Evolutionary conservation across 2,797 vertebrate species (phyloP), one percentile per base, ranked within the genome.

Genomic region (Pseudopleuronectes americanus): DNA sequence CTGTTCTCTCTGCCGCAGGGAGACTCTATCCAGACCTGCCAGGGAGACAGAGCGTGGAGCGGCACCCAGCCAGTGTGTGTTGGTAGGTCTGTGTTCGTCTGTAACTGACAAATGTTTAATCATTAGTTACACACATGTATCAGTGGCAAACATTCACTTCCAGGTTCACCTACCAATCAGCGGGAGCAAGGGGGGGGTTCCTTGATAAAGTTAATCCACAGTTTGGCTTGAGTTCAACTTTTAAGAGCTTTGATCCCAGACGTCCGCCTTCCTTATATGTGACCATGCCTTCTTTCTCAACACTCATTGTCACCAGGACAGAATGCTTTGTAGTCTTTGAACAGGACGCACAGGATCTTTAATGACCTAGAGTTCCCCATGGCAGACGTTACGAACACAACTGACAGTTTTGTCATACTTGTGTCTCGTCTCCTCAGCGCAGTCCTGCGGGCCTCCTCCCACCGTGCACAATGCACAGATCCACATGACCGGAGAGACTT

Each of bases 21-120:
- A 69, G 90, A 93, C 80, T 72, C 89, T 23, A 85, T 96, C 79
- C 95, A 94, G 64, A 92, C 93, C 49, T 99, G 98, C 86, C 95
- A 95, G 79, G 94, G 91, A 80, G 94, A 97, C 53, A 81, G 84
- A 77, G 90, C 87, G 2, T 99, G 98, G 98, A 98, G 95, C 62
- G 96, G 96, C 84, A 84, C 61, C 24, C 88, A 89, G 47, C 96
- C 96, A 0, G 61, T 78, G 6, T 99, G 98, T 93, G 92, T 87
- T 85, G 96, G 98, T 99, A 93, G 55, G 96, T 93, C 62, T 77
- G 43, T 74, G 56, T 77, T 31, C 4, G 23, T 45, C 38, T 58
- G 6, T 9, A 31, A 51, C 3, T 10, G 45, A 21, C 17, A 53
- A 21, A 57, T 36, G 36, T 31, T 52, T 21, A 31, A 41, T 54